These are phyloP conservation scores for Hesperia comma DNA, from an alignment of 2,888 invertebrate species.

Conservation along the genomic window DNA sequence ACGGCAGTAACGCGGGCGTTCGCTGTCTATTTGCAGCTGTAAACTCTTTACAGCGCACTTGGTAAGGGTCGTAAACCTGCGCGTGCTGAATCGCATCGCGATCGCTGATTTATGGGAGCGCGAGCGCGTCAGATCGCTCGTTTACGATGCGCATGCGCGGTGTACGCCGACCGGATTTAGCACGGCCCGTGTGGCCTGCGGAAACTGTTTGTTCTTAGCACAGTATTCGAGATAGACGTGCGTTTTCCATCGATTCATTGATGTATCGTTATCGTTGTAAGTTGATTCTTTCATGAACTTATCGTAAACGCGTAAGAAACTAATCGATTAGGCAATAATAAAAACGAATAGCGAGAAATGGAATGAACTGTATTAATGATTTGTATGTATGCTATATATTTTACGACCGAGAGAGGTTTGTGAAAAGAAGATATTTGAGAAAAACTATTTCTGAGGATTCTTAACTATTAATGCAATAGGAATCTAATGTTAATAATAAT, in stretches of 20 bases:
- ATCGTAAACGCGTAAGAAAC: too few relatives aligned
- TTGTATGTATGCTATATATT: too few relatives aligned
- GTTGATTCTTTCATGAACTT: too few relatives aligned
- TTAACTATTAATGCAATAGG: too few relatives aligned
- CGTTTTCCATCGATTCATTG: neutral
- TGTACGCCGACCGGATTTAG: constrained; percentile 59
- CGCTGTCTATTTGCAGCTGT: constrained; percentile 49
- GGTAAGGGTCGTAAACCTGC: constrained; percentile 62
- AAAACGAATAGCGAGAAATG: too few relatives aligned
- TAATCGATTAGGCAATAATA: too few relatives aligned
- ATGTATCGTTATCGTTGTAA: neutral
- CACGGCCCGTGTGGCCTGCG: constrained; percentile 63
- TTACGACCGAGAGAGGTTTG: too few relatives aligned
- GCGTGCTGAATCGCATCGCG: constrained; percentile 69
- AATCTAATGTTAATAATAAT: too few relatives aligned
- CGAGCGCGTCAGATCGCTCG: constrained; percentile 67
- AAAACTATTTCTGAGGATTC: too few relatives aligned
- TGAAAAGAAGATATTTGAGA: too few relatives aligned
- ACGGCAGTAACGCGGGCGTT: constrained; percentile 22
- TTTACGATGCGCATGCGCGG: constrained; percentile 57
- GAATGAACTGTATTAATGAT: too few relatives aligned
- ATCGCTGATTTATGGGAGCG: constrained; percentile 70
- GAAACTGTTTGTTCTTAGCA: constrained; percentile 47
- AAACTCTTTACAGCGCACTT: constrained; percentile 67
- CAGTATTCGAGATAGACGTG: neutral